Percentiles rank a stretch among this genome's conserved stretches.
Conservation (phyloP, 2,797 vertebrate species). For the Periparus ater region DNA sequence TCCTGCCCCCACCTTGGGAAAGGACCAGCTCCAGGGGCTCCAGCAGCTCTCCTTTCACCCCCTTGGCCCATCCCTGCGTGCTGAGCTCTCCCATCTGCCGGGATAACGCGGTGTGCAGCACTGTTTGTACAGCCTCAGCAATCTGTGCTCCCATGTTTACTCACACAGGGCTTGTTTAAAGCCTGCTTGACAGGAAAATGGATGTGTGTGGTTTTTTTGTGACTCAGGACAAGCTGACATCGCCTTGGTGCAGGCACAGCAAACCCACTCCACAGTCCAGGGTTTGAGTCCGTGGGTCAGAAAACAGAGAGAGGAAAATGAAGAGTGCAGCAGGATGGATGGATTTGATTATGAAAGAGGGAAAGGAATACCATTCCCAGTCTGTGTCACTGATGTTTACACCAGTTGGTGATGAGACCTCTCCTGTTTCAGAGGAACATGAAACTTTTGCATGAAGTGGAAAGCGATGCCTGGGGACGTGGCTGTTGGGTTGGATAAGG, state of each 20-base stretch:
- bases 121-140: neutral
- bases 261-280: neutral
- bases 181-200: neutral
- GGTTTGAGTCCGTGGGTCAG: fast-evolving
- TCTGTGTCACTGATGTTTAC: neutral
- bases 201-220: neutral
- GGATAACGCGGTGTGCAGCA: neutral
- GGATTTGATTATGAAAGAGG: neutral
- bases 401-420: neutral
- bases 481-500: neutral
- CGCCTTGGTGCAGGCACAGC: neutral
- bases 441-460: neutral
- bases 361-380: fast-evolving
- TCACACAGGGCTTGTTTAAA: constrained; percentile 7
- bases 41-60: neutral
- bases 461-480: neutral
- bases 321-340: neutral
- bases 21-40: fast-evolving
- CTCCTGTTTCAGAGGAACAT: fast-evolving
- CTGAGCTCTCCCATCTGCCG: neutral
- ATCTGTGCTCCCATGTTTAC: neutral
- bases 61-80: neutral
- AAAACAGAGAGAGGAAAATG: neutral
- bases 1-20: neutral
- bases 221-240: neutral